These are phyloP conservation scores for Tenrec ecaudatus DNA, from an alignment of 2,113 vertebrate species.

Conservation along the genomic window DNA sequence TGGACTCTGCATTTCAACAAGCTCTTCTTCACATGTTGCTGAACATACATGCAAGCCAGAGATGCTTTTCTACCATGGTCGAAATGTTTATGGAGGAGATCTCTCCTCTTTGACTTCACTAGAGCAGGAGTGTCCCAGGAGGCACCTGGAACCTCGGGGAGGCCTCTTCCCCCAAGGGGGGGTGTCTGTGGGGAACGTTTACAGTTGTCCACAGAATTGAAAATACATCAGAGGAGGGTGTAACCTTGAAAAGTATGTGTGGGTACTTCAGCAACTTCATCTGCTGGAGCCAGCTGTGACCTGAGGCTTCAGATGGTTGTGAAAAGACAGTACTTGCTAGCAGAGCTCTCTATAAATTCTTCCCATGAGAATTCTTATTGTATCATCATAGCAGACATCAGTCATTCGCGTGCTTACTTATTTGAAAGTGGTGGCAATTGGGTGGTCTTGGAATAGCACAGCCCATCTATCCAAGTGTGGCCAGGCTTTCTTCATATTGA, in stretches of 20 bases:
- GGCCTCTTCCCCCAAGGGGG: too few species aligned
- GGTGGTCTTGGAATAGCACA: not conserved
- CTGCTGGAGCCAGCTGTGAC: not conserved
- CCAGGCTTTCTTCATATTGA: not conserved
- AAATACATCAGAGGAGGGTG: not conserved
- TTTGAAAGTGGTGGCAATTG: not conserved
- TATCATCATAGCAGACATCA: too few species aligned
- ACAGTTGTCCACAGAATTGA: not conserved
- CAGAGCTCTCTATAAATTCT: not conserved
- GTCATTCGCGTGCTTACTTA: not conserved
- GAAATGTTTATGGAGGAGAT: too few species aligned
- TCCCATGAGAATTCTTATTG: not conserved
- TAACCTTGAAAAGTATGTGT: not conserved
- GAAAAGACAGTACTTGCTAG: not conserved
- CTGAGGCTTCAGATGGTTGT: not conserved
- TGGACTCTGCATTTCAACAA: too few species aligned
- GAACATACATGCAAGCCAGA: too few species aligned
- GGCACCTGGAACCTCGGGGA: too few species aligned
- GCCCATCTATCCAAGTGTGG: not conserved
- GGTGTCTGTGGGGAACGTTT: rapidly evolving
- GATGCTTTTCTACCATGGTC: too few species aligned
- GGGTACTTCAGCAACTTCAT: not conserved
- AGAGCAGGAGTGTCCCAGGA: too few species aligned
- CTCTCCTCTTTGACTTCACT: too few species aligned
- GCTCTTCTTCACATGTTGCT: too few species aligned